These are phyloP conservation scores for Oryzias woworae DNA, from an alignment of 2,113 vertebrate species.

Conservation along the genomic window DNA sequence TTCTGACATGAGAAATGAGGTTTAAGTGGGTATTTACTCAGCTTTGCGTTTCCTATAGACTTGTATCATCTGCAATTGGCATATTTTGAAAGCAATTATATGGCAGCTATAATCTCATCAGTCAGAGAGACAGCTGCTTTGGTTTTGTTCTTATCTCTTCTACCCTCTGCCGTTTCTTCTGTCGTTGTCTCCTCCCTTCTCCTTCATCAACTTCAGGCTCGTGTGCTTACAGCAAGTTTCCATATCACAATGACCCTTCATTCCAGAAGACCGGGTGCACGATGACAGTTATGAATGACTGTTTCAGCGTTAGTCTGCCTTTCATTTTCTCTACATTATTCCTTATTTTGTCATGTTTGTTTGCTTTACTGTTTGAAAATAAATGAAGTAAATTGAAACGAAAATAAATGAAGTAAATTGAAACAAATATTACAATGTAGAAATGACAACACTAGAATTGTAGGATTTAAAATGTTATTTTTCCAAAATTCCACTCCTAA, in stretches of 20 bases:
- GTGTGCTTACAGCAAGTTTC: conserved; percentile 62
- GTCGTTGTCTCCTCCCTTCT: conserved; percentile 45
- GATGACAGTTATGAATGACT: conserved; percentile 41
- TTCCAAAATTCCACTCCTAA: not conserved
- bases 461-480: not conserved
- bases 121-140: conserved; percentile 65
- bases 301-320: conserved; percentile 36
- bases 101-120: conserved; percentile 65
- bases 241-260: conserved; percentile 28
- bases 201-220: conserved; percentile 77
- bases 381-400: too few species aligned
- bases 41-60: conserved; percentile 17
- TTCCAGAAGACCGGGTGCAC: conserved; percentile 27
- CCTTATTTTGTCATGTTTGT: not conserved
- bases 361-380: not conserved
- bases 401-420: too few species aligned
- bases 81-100: conserved; percentile 70
- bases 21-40: not conserved
- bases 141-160: conserved; percentile 70
- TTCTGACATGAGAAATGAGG: not conserved
- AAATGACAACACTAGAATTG: not conserved
- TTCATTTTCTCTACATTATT: conserved; percentile 16
- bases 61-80: conserved; percentile 57
- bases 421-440: too few species aligned
- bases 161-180: conserved; percentile 35